A percentile compares a stretch with the other conserved stretches of the same genome.
These are phyloP conservation scores for Tricholauxania praeusta DNA, from an alignment of 2,888 invertebrate genomes.

Conservation along the genomic window DNA sequence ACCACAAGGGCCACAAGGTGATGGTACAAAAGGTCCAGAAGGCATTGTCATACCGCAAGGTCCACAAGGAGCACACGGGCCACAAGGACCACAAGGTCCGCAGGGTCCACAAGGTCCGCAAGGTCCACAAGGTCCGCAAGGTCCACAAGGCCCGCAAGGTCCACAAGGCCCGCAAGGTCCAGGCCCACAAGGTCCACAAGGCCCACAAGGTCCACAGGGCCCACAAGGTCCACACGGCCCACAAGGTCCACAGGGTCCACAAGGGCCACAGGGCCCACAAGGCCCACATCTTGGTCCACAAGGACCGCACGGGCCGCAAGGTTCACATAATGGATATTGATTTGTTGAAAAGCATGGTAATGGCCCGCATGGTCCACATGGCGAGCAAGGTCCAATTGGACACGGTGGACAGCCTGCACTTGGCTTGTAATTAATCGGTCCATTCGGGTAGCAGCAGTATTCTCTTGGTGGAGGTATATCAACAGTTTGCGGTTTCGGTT, in stretches of 20 bases:
- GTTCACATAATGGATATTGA: constrained; percentile 57
- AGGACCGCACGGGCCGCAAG: constrained; percentile 53
- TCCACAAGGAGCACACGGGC: constrained; percentile 52
- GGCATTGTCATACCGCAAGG: constrained; percentile 51
- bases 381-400: constrained; percentile 54
- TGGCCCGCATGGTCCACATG: constrained; percentile 54
- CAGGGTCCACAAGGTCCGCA: constrained; percentile 49
- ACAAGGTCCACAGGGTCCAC: constrained; percentile 53
- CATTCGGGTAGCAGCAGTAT: constrained; percentile 63
- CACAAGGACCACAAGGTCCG: constrained; percentile 47
- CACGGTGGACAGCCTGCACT: constrained; percentile 59
- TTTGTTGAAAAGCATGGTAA: constrained; percentile 57
- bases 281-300: constrained; percentile 50
- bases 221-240: constrained; percentile 52
- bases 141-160: constrained; percentile 48
- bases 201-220: constrained; percentile 51
- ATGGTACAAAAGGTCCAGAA: constrained; percentile 50
- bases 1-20: constrained; percentile 51
- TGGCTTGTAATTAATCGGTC: constrained; percentile 59
- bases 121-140: constrained; percentile 52
- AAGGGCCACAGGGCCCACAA: constrained; percentile 54
- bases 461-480: constrained; percentile 64
- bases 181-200: constrained; percentile 54
- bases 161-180: constrained; percentile 51
- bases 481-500: constrained; percentile 63